Evolutionary conservation across 2,113 vertebrate genomes (phyloP).

Genomic region (Elephantulus edwardii): DNA sequence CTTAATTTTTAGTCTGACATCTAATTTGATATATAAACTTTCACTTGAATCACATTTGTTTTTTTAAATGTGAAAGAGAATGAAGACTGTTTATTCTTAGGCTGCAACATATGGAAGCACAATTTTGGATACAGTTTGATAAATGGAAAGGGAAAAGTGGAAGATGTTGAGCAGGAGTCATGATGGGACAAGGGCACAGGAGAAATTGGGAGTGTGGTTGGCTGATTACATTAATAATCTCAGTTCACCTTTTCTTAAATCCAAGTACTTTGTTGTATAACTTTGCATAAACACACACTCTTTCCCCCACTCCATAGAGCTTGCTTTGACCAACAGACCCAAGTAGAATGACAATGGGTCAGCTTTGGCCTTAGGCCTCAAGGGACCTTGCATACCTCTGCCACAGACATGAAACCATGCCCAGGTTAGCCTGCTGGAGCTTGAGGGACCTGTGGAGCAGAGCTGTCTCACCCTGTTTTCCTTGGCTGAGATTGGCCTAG

Average conservation of each 20-base stretch:
- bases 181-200: fast-evolving
- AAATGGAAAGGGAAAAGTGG: not conserved
- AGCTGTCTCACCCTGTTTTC: not conserved
- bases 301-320: fast-evolving
- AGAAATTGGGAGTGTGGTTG: fast-evolving
- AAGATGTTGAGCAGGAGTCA: not conserved
- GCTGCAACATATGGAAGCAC: not conserved
- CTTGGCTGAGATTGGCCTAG: not conserved
- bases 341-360: not conserved
- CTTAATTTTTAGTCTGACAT: too few species aligned
- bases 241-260: not conserved
- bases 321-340: not conserved
- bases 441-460: not conserved
- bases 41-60: too few species aligned
- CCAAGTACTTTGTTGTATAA: not conserved
- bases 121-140: not conserved
- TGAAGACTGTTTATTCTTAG: not conserved
- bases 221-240: not conserved
- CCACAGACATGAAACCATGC: not conserved
- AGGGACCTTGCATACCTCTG: not conserved
- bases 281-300: not conserved
- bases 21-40: too few species aligned
- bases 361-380: not conserved
- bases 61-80: too few species aligned
- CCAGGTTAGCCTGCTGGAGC: not conserved